Base-by-base conservation (phyloP, 2,888 invertebrate genomes). In the Chalcosyrphus nemorum region DNA sequence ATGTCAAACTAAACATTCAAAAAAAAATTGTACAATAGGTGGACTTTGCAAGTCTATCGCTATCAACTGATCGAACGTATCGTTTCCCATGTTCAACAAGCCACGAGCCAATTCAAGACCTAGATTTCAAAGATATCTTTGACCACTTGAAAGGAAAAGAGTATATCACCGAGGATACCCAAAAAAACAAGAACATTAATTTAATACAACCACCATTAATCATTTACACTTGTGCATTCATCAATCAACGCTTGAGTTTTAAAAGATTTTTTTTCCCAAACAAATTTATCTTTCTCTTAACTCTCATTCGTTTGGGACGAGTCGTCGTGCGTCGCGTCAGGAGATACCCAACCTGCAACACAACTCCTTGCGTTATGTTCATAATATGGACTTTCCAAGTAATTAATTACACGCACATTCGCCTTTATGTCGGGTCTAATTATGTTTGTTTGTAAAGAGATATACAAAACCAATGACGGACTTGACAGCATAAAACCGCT, bases 331-430 rank as follows among this genome's bases (percentile, higher is more conserved):
- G 38, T 21, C 45, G 43, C 56, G 56, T 52, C 50, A 24, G 29
- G 11, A 54, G 41, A 45, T 35, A 56, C 41, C 29, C 35, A 61
- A 70, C 68, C 61, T 71, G 63, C 38, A 57, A 41, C 29, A 17
- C 17, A 59, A 45, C 68, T 74, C 80, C 61, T 24, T 50, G 63
- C 50, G 70, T 41, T 24, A 59, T 59, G 81, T 78, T 72, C 78
- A 17, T 63, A n/a, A n/a, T n/a, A 52, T 15, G 41, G 61, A 77
- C 70, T 72, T 72, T 82, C 63, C 74, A 70, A 78, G 80, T 84
- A 84, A 84, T 84, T 84, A 84, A 84, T 84, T 84, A 84, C 80
- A 80, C 80, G 84, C 74, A 80, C 75, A 84, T 84, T 78, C 70
- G 80, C 78, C 59, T 75, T 80, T 70, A 80, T 66, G 84, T 80